Conservation (phyloP, 2,888 invertebrate genomes). For the Helicoverpa assulta region DNA sequence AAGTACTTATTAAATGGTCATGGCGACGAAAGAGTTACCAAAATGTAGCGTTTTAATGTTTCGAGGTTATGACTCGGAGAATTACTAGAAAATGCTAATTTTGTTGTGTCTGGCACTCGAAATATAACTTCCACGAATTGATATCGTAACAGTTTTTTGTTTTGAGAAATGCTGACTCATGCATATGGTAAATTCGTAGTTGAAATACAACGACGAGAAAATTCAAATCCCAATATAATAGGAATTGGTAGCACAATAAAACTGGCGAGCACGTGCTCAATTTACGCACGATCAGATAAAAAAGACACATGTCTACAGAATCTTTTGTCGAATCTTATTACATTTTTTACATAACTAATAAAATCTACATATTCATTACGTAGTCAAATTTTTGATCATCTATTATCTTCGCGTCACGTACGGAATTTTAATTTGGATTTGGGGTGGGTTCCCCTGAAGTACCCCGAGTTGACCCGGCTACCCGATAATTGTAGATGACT, state of each 20-base stretch:
- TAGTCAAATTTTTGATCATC: conserved; percentile 76
- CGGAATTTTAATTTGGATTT: conserved; percentile 81
- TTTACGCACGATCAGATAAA: conserved; percentile 34
- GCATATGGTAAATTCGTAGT: not conserved
- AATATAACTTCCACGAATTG: not conserved
- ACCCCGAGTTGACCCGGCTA: conserved; percentile 67
- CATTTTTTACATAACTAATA: conserved; percentile 59
- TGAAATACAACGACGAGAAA: conserved; percentile 2
- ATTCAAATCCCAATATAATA: conserved; percentile 12
- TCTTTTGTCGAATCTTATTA: conserved; percentile 50
- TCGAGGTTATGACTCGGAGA: conserved; percentile 3
- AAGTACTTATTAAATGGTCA: conserved; percentile 42
- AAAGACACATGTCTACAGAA: conserved; percentile 21
- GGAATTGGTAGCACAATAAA: conserved; percentile 14
- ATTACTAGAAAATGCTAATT: conserved; percentile 29
- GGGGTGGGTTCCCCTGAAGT: conserved; percentile 67
- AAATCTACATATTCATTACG: conserved; percentile 65
- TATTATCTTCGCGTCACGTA: conserved; percentile 74
- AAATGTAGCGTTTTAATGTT: conserved; percentile 21
- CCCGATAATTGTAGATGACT: conserved; percentile 79
- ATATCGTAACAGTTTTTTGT: not conserved
- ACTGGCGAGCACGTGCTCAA: conserved; percentile 32
- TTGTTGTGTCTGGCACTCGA: conserved; percentile 30
- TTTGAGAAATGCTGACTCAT: not conserved
- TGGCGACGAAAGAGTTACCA: conserved; percentile 8